phyloP scores from a whole-genome alignment of 2,113 vertebrate genomes.

The Talpa occidentalis region DNA sequence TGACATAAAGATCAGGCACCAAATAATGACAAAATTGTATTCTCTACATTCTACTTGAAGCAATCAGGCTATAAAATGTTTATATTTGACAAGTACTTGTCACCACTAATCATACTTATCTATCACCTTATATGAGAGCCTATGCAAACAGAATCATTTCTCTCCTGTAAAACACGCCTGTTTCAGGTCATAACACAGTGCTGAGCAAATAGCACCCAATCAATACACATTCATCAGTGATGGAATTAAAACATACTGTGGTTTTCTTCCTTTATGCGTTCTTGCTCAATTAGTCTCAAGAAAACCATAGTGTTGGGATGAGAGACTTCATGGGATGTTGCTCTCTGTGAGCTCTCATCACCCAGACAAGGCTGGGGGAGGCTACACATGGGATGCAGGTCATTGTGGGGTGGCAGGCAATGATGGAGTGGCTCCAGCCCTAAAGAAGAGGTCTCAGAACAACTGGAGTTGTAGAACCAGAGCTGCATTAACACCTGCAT shows the following conservation, averaged over 20 bases:
- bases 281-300: neutral
- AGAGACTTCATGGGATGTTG: neutral
- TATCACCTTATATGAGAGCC: neutral
- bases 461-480: neutral
- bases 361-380: neutral
- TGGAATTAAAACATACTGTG: neutral
- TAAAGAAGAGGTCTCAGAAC: neutral
- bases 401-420: neutral
- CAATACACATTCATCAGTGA: neutral
- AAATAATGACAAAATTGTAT: neutral
- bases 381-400: neutral
- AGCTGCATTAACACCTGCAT: neutral
- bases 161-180: neutral
- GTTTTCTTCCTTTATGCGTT: neutral
- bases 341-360: neutral
- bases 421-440: too few species aligned
- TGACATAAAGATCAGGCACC: neutral
- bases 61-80: neutral
- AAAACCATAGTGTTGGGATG: neutral
- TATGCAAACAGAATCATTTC: neutral
- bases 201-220: neutral
- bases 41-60: neutral
- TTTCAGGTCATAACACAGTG: neutral
- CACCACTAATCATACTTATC: neutral
- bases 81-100: neutral